Base-by-base conservation (phyloP, 2,888 invertebrate genomes). In the Dynastes hyllus region DNA sequence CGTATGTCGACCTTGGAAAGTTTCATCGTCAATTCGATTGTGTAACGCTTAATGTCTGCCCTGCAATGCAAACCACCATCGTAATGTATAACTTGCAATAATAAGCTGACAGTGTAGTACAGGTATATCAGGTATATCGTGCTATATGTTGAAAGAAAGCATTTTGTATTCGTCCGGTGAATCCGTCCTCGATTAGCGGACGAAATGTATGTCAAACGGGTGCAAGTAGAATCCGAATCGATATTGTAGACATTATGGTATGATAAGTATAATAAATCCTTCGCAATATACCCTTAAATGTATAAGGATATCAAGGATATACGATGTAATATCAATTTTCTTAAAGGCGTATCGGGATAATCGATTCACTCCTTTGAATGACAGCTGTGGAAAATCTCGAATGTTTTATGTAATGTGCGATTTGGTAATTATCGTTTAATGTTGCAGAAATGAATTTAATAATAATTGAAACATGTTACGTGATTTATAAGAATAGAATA, bases 1-100 rank as follows among this genome's bases (percentile, higher is more conserved):
- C 93, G 92, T 78, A 94, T 92, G 87, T 95, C 94, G 79, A 95
- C 93, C 80, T 93, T 92, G 0, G 95, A 95, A 45, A 95, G 90
- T 76, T 87, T 85, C 78, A 94, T 85, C 0, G 92, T 92, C 88
- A 93, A 89, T 84, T 93, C 93, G 51, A 93, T 92, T 13, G 92
- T 91, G 81, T 92, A 91, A 83, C 92, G 92, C 81, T 90, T 90
- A 79, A 92, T 86, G 84, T 93, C 92, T 0, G 92, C 91, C 84
- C 93, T 93, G 89, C 76, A 86, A 87, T 40, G 63, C 51, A 61
- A 27, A 69, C 8, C n/a, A 51, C 29, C 16, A 58, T 63, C 29
- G 13, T 32, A 27, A 63, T 32, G 32, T 63, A 13, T n/a, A 61
- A 73, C 13, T 27, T 13, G 71, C 4, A 75, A 61, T 75, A 27